Percentiles rank a stretch among this genome's conserved stretches.
These are phyloP conservation scores for Bagarius yarrelli DNA, from an alignment of 2,113 vertebrate species.

Conservation along the genomic window DNA sequence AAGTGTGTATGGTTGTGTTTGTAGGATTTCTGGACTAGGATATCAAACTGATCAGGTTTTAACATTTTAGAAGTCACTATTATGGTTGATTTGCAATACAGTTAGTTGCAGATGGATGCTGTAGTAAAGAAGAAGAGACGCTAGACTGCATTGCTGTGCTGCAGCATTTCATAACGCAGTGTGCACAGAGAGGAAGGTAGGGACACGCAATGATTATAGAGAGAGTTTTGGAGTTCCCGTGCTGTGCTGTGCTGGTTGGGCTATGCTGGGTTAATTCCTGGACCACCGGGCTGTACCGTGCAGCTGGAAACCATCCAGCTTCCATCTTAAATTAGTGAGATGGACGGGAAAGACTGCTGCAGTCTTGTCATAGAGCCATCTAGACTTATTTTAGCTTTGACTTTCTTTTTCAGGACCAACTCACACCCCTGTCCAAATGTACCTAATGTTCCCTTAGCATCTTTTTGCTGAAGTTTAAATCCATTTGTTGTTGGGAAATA, in stretches of 20 bases:
- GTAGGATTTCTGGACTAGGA: background rate
- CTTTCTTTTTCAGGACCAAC: background rate
- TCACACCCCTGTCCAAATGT: background rate
- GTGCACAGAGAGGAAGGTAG: constrained; percentile 16
- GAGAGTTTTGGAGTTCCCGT: constrained; percentile 23
- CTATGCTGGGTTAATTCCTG: background rate
- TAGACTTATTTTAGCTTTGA: constrained; percentile 18
- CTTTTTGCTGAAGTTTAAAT: too few species aligned
- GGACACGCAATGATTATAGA: constrained; percentile 32
- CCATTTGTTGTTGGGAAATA: background rate
- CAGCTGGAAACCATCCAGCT: constrained; percentile 31
- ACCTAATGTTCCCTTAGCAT: background rate
- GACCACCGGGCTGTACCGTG: constrained; percentile 29
- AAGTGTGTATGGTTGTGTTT: background rate
- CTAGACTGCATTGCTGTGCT: constrained; percentile 30
- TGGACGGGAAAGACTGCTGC: constrained; percentile 36
- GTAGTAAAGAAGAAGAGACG: background rate
- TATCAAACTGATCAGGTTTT: background rate
- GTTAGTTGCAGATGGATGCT: background rate
- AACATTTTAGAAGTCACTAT: background rate
- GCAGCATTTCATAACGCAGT: constrained; percentile 32
- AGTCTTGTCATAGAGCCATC: constrained; percentile 40
- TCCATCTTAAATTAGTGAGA: constrained; percentile 47
- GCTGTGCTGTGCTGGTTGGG: background rate
- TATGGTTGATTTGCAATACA: background rate